A percentile compares a stretch with the other conserved stretches of the same genome.
phyloP scores from a whole-genome alignment of 2,797 vertebrate species.

The Phoebastria nigripes region DNA sequence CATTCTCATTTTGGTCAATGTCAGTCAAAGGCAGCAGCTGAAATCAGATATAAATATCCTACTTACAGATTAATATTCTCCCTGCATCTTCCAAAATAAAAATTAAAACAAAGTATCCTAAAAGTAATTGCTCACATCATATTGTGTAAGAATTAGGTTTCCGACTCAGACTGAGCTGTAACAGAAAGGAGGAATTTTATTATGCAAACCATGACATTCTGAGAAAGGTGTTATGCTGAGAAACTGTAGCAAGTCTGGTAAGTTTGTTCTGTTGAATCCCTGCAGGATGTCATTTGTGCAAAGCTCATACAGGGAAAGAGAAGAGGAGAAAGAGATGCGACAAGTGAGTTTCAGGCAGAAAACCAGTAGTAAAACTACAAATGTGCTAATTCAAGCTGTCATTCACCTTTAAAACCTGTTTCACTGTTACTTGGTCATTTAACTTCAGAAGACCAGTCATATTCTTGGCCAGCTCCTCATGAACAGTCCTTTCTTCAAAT shows the following conservation, averaged over 20 bases:
- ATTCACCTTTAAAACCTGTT: conserved; percentile 88
- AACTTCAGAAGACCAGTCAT: conserved; percentile 91
- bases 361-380: not conserved
- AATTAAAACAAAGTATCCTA: not conserved
- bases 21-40: not conserved
- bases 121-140: not conserved
- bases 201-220: not conserved
- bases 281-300: not conserved
- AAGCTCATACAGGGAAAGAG: not conserved
- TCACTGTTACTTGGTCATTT: conserved; percentile 86
- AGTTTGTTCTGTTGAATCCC: not conserved
- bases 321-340: not conserved
- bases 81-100: not conserved
- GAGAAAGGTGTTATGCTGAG: not conserved
- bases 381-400: not conserved
- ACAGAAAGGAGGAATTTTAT: not conserved
- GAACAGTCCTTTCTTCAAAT: conserved; percentile 88
- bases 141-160: not conserved
- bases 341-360: not conserved
- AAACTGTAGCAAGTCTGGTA: not conserved
- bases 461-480: conserved; percentile 92
- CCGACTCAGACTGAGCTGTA: not conserved
- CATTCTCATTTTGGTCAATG: not conserved
- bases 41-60: not conserved
- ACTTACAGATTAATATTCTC: not conserved